A percentile compares a stretch with the other conserved stretches of the same genome.
phyloP scores from a whole-genome alignment of 2,888 invertebrate genomes.

The Hylaea fasciaria region DNA sequence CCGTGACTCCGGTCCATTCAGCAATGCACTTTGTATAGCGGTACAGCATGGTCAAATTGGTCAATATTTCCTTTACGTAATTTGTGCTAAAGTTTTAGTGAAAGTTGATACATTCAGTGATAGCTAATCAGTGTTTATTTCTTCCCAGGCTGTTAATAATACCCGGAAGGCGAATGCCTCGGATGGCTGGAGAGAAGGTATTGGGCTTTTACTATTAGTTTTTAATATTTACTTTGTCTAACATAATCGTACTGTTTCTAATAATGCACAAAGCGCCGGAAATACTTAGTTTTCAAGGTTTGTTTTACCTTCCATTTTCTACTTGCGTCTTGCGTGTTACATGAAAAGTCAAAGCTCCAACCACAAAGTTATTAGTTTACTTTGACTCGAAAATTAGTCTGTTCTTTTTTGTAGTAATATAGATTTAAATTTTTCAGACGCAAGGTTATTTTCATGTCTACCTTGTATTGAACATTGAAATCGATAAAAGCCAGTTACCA shows the following conservation, averaged over 20 bases:
- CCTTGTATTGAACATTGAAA: too few species aligned
- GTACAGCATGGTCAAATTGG: slow-evolving; percentile 60
- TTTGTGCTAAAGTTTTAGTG: slow-evolving; percentile 49
- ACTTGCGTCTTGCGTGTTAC: slow-evolving; percentile 38
- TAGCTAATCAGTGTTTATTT: slow-evolving; percentile 49
- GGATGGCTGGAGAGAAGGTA: slow-evolving; percentile 84
- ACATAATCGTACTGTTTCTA: neutral
- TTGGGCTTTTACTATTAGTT: slow-evolving; percentile 6
- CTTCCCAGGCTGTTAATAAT: slow-evolving; percentile 87
- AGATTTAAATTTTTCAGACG: too few species aligned
- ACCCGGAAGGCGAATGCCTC: slow-evolving; percentile 85
- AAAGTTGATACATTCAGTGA: slow-evolving; percentile 47
- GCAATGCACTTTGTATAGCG: slow-evolving; percentile 54
- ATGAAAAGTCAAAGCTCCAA: slow-evolving; percentile 16
- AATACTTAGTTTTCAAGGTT: slow-evolving; percentile 25
- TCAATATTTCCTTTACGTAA: slow-evolving; percentile 54
- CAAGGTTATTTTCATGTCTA: too few species aligned
- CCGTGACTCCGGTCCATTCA: slow-evolving; percentile 38
- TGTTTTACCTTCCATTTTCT: slow-evolving; percentile 23
- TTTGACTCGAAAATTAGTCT: neutral
- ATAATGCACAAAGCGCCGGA: slow-evolving; percentile 7
- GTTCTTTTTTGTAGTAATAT: neutral
- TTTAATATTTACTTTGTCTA: neutral
- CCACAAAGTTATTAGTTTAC: neutral
- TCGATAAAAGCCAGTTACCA: too few species aligned